Evolutionary conservation across 2,113 vertebrate genomes (phyloP), one percentile per base, ranked within the genome.

Genomic region (Anoplopoma fimbria): DNA sequence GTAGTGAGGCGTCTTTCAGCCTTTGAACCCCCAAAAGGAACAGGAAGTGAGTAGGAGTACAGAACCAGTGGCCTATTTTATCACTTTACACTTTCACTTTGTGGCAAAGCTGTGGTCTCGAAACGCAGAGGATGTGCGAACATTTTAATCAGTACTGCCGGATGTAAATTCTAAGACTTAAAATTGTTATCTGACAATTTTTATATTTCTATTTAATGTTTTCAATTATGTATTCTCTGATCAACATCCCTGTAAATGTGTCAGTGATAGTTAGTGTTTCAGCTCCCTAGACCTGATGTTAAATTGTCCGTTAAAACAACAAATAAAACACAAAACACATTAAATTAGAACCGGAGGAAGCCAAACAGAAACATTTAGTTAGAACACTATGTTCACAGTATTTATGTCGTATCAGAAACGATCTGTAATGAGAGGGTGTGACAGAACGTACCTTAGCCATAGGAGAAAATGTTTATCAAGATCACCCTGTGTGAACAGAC

Each of bases 51-150:
- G 60, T 21, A 34, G 25, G 13, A 57, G 6, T 31, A 14, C 4
- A 65, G 12, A 82, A 49, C 15, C 15, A 25, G 10, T 25, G 38
- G 15, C 17, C n/a, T 68, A n/a, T 57, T 36, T 85, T 31, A 25
- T 38, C 12, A 19, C 12, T 1, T 1, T 7, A n/a, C 4, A 34
- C n/a, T 29, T 76, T 33, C 4, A 33, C 13, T 38, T 6, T 27
- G 4, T 34, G 29, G 23, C 38, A 58, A 67, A 23, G 47, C 23
- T 3, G 17, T 21, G 15, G 31, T 51, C 40, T 72, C 6, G 0
- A n/a, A 17, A 57, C 7, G 45, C 10, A 23, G 31, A 14, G 60
- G 38, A 49, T 40, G 33, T 23, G 49, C n/a, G 9, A 34, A 9
- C 8, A 12, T n/a, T n/a, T 36, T 0, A 1, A 1, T 19, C 10